Evolutionary conservation across 1,140 invertebrate species (phyloP), one percentile per base, ranked within the genome.

Genomic region (Battus philenor): DNA sequence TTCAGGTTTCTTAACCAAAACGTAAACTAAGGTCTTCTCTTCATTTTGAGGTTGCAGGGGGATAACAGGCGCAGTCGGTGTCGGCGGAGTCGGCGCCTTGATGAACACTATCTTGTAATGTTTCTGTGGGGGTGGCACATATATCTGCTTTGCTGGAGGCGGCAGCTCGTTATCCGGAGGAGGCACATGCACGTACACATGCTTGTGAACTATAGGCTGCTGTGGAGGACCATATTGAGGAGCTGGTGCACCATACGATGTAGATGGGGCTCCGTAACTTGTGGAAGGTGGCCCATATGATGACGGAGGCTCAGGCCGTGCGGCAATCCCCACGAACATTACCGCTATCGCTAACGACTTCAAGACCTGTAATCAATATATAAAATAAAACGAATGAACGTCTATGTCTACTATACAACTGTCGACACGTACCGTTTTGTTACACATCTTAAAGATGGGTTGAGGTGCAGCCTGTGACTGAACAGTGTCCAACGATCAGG

Each of bases 81-180:
- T 90, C 1, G 93, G 93, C 44, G 93, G 91, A 1, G 92, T 93
- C 29, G 94, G 93, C 0, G 93, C 93, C 81, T 95, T 95, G 70
- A 95, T 95, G 87, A 95, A 95, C 22, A 95, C 93, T 56, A 95
- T 95, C 77, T 95, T 95, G 89, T 95, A 95, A 68, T 95, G 94
- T 65, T 95, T 95, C 68, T 95, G 93, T 5, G 94, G 92, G 4
- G 93, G 90, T 32, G 91, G 89, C 13, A 90, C 88, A 29, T 87
- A 79, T 47, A 90, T 88, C 16, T 78, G 89, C 83, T 89, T 90
- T 55, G 83, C 89, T 1, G 92, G 89, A 1, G 89, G 86, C 20
- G 89, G 89, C 68, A 92, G 90, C 63, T 93, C 91, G 1, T 91
- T 92, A 73, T 95, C 94, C 67, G 93, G 93, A 10, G 93, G 94